phyloP scores from a whole-genome alignment of 2,113 vertebrate genomes.

The Oophaga pumilio region DNA sequence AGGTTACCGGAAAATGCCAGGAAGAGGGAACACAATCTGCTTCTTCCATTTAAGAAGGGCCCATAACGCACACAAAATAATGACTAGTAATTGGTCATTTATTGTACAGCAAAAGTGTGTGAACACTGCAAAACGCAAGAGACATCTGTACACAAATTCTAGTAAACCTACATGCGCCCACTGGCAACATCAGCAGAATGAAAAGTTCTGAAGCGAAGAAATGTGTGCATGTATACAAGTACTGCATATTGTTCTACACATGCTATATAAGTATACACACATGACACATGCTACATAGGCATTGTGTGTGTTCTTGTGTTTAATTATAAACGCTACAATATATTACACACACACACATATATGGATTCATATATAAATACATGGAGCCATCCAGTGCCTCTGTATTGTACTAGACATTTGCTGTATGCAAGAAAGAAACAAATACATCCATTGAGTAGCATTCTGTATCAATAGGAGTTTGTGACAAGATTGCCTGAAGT shows the following conservation, averaged over 20 bases:
- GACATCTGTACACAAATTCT: not conserved
- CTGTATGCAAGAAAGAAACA: constrained; percentile 9
- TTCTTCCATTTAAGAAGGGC: not conserved
- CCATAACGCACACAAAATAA: not conserved
- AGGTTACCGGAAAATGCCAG: not conserved
- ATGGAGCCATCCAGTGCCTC: not conserved
- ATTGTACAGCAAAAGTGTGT: not conserved
- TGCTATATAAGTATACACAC: no score
- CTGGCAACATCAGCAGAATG: not conserved
- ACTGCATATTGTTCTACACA: not conserved
- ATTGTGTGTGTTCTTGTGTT: no score
- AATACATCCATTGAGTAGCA: constrained; percentile 21
- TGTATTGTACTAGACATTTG: not conserved
- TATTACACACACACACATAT: not conserved
- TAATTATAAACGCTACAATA: no score
- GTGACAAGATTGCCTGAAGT: constrained; percentile 36
- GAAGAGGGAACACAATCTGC: not conserved
- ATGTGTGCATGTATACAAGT: no score
- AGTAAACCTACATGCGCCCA: not conserved
- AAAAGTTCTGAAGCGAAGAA: not conserved
- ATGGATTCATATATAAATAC: no score
- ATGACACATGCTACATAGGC: no score
- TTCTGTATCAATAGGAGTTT: constrained; percentile 35
- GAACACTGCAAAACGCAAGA: not conserved
- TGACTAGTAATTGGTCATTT: not conserved